phyloP scores from a whole-genome alignment of 2,797 vertebrate genomes.

The Melanotaenia trifasciata region DNA sequence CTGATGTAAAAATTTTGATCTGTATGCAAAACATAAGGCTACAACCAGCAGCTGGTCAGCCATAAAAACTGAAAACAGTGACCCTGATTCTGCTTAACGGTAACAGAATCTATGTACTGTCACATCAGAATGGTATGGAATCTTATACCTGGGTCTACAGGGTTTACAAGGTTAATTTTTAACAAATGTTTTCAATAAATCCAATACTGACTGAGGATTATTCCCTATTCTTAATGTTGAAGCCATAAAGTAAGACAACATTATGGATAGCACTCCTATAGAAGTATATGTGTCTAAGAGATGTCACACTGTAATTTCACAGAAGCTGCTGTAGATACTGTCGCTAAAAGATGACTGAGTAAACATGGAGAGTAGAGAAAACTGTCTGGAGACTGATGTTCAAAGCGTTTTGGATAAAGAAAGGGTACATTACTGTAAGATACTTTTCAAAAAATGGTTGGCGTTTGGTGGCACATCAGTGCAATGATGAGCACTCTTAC shows the following conservation, averaged over 20 bases:
- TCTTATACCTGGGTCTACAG: no score
- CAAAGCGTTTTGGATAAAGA: neutral
- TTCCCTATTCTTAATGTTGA: no score
- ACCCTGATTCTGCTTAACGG: no score
- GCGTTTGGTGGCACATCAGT: neutral
- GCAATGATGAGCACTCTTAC: neutral
- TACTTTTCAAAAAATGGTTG: neutral
- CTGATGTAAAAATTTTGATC: neutral
- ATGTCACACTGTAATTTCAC: neutral
- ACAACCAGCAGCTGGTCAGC: no score
- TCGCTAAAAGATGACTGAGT: neutral
- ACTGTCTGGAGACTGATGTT: neutral
- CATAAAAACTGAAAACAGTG: no score
- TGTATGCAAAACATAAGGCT: neutral
- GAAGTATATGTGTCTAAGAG: neutral
- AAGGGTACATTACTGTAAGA: neutral
- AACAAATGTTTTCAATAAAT: no score
- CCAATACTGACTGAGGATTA: no score
- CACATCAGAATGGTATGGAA: no score
- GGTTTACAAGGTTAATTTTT: no score
- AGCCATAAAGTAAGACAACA: neutral
- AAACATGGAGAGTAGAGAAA: neutral
- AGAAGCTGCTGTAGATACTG: neutral
- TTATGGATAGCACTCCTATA: neutral
- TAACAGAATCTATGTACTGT: no score